Evolutionary conservation across 2,888 invertebrate species (phyloP).

Genomic region (Xylota sylvarum): DNA sequence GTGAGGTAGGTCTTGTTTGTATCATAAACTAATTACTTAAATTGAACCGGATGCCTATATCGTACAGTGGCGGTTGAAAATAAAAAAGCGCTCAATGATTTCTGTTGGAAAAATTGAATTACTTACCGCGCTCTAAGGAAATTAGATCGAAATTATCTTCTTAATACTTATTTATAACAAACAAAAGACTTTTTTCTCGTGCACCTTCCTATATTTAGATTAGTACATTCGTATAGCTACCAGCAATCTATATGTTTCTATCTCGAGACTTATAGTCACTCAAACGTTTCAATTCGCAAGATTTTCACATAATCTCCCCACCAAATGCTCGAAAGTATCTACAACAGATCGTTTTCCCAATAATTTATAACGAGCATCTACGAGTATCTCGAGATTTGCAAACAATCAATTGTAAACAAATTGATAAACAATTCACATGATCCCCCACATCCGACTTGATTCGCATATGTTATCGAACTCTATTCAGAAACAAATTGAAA

Average conservation of each 20-base stretch:
- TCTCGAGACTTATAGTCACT: neutral
- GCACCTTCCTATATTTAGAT: too few species aligned
- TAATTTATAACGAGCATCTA: neutral
- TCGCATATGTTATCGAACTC: conserved; percentile 25
- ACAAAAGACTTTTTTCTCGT: too few species aligned
- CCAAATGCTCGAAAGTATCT: neutral
- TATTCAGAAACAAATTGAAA: conserved; percentile 36
- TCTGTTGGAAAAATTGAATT: neutral
- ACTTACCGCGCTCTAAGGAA: too few species aligned
- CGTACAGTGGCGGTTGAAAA: conserved; percentile 49
- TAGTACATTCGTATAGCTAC: too few species aligned
- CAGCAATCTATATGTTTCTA: neutral
- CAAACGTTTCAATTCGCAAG: neutral
- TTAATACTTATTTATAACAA: too few species aligned
- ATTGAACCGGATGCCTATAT: conserved; percentile 54
- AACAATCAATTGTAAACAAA: conserved; percentile 16
- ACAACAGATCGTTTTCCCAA: neutral
- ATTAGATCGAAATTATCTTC: too few species aligned
- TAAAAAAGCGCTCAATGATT: neutral
- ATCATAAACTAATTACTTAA: conserved; percentile 46
- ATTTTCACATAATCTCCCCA: neutral
- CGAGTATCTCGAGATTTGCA: conserved; percentile 10
- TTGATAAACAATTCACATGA: conserved; percentile 20
- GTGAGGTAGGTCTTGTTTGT: conserved; percentile 63
- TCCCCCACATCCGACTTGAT: conserved; percentile 3